These are phyloP conservation scores for Stercorarius parasiticus DNA, from an alignment of 2,113 vertebrate species.

Conservation along the genomic window DNA sequence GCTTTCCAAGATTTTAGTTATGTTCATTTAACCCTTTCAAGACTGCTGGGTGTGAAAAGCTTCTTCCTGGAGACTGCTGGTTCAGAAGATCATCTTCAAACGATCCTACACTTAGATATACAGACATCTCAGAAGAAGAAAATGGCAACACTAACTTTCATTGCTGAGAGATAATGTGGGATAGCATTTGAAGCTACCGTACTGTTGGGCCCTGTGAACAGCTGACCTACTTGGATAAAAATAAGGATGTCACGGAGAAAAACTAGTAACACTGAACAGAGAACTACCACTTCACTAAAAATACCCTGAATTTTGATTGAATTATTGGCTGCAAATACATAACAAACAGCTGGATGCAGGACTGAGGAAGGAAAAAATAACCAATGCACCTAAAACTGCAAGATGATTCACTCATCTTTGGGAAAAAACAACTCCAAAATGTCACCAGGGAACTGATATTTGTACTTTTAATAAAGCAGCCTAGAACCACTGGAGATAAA, in stretches of 20 bases:
- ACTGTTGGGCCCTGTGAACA: not conserved
- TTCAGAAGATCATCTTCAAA: not conserved
- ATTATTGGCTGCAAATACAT: not conserved
- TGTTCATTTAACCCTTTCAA: not conserved
- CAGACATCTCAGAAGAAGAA: not conserved
- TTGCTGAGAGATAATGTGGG: not conserved
- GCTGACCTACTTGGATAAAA: not conserved
- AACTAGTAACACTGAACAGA: not conserved
- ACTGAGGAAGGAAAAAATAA: not conserved
- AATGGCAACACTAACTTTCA: not conserved
- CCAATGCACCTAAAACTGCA: not conserved
- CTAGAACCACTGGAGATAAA: not conserved
- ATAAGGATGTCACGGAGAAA: not conserved
- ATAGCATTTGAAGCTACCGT: not conserved
- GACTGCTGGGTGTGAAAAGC: not conserved
- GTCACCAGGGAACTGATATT: not conserved
- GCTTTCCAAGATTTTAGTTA: not conserved
- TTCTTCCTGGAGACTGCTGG: not conserved
- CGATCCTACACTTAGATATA: not conserved
- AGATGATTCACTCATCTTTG: not conserved
- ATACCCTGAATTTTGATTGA: not conserved
- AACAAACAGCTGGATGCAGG: not conserved
- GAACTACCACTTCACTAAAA: not conserved
- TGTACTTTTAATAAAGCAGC: not conserved
- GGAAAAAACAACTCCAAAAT: not conserved